Conservation (phyloP, 2,113 vertebrate genomes). For the Grantiella picta region DNA sequence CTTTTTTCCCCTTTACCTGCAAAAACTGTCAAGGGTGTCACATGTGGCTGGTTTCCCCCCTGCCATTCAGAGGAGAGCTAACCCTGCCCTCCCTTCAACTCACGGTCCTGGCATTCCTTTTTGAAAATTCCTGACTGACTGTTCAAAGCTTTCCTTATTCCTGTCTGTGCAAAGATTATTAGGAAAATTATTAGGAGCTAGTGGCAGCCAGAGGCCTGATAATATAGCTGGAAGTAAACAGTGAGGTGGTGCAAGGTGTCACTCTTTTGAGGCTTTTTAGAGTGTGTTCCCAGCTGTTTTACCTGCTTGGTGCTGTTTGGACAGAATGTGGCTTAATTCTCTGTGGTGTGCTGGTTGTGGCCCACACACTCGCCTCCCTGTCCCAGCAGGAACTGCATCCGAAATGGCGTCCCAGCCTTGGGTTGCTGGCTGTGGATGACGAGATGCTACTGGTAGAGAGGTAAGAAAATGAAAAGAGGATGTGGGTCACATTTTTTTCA, state of each 20-base stretch:
- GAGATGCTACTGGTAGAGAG: not conserved
- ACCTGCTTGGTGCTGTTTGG: not conserved
- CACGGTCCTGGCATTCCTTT: not conserved
- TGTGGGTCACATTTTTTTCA: not conserved
- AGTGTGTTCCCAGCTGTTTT: not conserved
- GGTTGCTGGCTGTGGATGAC: not conserved
- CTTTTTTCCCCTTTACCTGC: not conserved
- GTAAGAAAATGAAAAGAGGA: not conserved
- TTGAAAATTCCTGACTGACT: not conserved
- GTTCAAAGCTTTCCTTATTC: not conserved
- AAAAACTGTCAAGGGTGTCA: not conserved
- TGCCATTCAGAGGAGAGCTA: not conserved
- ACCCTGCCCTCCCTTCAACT: not conserved
- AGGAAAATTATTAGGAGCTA: not conserved
- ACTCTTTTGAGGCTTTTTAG: not conserved
- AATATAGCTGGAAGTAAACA: not conserved
- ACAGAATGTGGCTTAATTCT: not conserved
- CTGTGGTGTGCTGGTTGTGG: accelerated
- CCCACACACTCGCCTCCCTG: accelerated
- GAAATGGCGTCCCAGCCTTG: not conserved
- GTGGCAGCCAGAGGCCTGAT: not conserved
- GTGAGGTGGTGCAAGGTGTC: not conserved
- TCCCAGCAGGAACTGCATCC: not conserved
- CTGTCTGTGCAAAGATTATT: not conserved
- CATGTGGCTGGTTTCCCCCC: not conserved